A percentile compares a stretch with the other conserved stretches of the same genome.
Conservation (phyloP, 2,888 invertebrate species). For the Brachycybe producta region DNA sequence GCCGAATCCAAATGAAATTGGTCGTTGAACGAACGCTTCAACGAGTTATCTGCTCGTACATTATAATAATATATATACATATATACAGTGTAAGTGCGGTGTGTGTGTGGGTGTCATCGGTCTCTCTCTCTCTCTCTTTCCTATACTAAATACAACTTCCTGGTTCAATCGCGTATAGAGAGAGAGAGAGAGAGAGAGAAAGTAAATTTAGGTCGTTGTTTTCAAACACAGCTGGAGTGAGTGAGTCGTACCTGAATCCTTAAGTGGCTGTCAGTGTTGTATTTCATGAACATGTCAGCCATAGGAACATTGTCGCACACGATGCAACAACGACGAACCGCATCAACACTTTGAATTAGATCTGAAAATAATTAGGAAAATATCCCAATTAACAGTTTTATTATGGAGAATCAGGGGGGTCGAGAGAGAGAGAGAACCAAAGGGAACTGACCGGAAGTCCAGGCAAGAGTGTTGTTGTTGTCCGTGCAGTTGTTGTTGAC, state of each 20-base stretch:
- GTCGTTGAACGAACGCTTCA: no score
- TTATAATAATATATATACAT: no score
- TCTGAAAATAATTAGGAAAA: conserved; percentile 3
- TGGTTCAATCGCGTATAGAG: background rate
- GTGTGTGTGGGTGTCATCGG: background rate
- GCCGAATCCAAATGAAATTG: no score
- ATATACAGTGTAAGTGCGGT: background rate
- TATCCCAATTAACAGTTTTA: background rate
- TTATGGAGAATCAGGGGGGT: background rate
- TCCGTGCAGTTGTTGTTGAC: background rate
- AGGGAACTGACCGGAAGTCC: background rate
- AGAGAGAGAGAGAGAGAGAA: no score
- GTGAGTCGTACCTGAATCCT: conserved; percentile 14
- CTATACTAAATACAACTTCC: background rate
- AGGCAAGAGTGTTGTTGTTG: background rate
- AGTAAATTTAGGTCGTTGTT: no score
- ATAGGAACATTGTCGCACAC: conserved; percentile 17
- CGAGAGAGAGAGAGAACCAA: background rate
- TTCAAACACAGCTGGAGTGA: no score
- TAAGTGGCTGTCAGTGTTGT: conserved; percentile 11
- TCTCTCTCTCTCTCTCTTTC: background rate
- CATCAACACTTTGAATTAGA: background rate
- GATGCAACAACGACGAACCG: conserved; percentile 4
- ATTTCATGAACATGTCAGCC: conserved; percentile 17
- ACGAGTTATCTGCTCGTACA: no score